Conservation (phyloP, 2,113 vertebrate species). For the Terrapene triunguis region DNA sequence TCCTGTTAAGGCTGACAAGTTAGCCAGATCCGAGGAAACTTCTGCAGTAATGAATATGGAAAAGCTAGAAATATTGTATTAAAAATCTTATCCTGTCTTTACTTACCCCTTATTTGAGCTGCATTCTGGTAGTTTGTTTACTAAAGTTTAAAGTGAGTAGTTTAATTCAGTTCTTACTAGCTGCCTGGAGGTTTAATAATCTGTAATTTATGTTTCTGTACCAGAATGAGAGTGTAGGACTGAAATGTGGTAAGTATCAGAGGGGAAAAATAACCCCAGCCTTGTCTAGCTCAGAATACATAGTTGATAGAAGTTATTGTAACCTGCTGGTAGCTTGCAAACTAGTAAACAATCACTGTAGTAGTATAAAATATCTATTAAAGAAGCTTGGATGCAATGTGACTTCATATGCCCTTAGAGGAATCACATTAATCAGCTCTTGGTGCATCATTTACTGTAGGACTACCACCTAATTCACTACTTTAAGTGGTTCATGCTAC, state of each 20-base stretch:
- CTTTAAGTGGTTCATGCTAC: neutral
- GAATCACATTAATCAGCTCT: neutral
- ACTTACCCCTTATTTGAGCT: neutral
- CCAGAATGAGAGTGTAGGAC: too few relatives aligned
- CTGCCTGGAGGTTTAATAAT: too few relatives aligned
- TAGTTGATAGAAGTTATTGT: too few relatives aligned
- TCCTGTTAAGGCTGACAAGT: neutral
- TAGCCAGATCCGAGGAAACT: too few relatives aligned
- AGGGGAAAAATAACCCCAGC: too few relatives aligned
- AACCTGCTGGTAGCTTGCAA: too few relatives aligned
- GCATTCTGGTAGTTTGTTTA: neutral
- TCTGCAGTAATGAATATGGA: neutral
- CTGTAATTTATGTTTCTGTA: neutral
- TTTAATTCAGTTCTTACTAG: neutral
- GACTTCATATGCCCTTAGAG: neutral
- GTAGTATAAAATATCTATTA: too few relatives aligned
- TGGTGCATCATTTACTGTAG: neutral
- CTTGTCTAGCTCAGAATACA: too few relatives aligned
- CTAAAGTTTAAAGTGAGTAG: neutral
- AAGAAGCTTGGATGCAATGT: too few relatives aligned
- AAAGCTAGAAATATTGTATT: neutral
- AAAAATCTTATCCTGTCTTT: neutral
- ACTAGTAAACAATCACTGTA: too few relatives aligned
- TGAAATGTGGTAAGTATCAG: too few relatives aligned
- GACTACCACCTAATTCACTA: neutral